Base-by-base conservation (phyloP, 1,140 invertebrate genomes). In the Nixonia krombeini region DNA sequence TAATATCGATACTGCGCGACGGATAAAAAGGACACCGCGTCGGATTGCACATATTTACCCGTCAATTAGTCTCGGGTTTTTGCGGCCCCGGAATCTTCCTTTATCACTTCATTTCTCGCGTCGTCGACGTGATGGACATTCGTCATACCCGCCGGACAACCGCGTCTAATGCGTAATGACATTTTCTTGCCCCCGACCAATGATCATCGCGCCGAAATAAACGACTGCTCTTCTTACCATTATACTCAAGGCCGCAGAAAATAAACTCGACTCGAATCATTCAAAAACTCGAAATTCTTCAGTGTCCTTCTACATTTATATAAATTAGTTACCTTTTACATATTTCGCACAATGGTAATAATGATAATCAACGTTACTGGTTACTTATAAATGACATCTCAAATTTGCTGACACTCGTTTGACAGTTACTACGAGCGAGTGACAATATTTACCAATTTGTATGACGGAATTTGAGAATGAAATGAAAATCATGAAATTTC, bases 1-100 rank as follows among this genome's bases (percentile, higher is more conserved):
- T 74, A 77, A 78, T 79, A 76, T 79, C 74, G 78, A 77, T 70
- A 63, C 26, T 49, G 35, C 44, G 63, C 41, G n/a, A n/a, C n/a
- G n/a, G n/a, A n/a, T n/a, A n/a, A n/a, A n/a, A 28, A 74, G 72
- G 68, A 15, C 9, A 28, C 5, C 16, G 40, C 16, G 10, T 13
- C 18, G 41, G 35, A 5, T 31, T 35, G 68, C 49, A 68, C 72
- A 74, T 80, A 77, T 82, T 82, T 82, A 67, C 74, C 40, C 64
- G 77, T 46, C 52, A 41, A 79, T 82, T 79, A 51, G 80, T 76
- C 61, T 44, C 70, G 70, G 62, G 42, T 56, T 73, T 72, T 73
- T 73, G 52, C 49, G 4, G 31, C 41, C 26, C 26, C 45, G 49
- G 33, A n/a, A 10, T 46, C 25, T 33, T 55, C 37, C 38, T 72